Evolutionary conservation across 2,888 invertebrate genomes (phyloP).

Genomic region (Philopedon plagiatum): DNA sequence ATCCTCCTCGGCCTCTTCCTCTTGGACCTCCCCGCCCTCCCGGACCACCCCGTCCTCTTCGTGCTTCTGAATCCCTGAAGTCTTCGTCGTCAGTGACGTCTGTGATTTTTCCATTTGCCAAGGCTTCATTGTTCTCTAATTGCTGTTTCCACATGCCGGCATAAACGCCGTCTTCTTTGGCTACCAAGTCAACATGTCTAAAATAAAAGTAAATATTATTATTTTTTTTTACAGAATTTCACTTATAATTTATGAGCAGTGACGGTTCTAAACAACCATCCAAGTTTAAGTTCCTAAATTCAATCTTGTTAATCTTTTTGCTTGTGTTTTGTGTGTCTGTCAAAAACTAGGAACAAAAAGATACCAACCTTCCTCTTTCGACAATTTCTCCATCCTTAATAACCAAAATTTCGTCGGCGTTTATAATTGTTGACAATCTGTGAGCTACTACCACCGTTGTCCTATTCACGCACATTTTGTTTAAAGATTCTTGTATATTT

Average conservation of each 20-base stretch:
- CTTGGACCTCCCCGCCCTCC: conserved; percentile 9
- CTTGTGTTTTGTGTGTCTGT: too few species aligned
- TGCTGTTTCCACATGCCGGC: conserved; percentile 96
- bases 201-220: conserved; percentile 39
- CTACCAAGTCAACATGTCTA: conserved; percentile 82
- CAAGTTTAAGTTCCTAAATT: too few species aligned
- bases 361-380: conserved; percentile 80
- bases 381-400: conserved; percentile 92
- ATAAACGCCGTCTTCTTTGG: conserved; percentile 78
- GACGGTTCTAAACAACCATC: too few species aligned
- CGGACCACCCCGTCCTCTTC: conserved; percentile 7
- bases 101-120: conserved; percentile 56
- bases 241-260: too few species aligned
- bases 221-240: conserved; percentile 1
- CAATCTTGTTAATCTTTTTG: too few species aligned
- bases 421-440: conserved; percentile 92
- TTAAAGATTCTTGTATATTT: conserved; percentile 84
- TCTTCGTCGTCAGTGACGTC: background rate
- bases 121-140: conserved; percentile 69
- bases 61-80: background rate
- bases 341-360: background rate
- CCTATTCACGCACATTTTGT: conserved; percentile 84
- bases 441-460: conserved; percentile 97
- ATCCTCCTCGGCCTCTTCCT: background rate
- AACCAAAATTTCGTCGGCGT: conserved; percentile 95